Evolutionary conservation across 1,140 invertebrate genomes (phyloP), one percentile per base, ranked within the genome.

Genomic region (Apis laboriosa): DNA sequence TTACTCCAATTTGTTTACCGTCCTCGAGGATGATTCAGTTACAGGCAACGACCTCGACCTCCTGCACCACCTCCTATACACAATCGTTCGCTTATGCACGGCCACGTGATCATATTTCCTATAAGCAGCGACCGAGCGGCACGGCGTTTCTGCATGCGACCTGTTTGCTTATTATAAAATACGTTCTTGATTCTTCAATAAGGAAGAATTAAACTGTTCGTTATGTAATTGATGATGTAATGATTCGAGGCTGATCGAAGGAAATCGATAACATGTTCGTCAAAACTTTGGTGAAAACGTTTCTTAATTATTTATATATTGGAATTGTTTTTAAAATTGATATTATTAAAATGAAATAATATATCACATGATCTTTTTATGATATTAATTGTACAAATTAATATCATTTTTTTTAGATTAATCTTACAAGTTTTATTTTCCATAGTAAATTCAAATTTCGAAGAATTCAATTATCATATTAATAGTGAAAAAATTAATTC

Each of bases 1-100:
- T 87, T 88, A 88, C 86, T 85, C 75, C 79, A 88, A 88, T 88
- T 88, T 88, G 86, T 88, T 88, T 88, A 88, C 86, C 70, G 81
- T 88, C 86, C 63, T 55, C 75, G 68, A 70, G 67, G 61, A 82
- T 87, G 83, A 85, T 85, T 85, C 83, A 88, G 82, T 70, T 79
- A 78, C 83, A 79, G 64, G 63, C 87, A 86, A 84, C 74, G 86
- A 63, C 86, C 80, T 88, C 86, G 77, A 85, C 78, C 83, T 76
- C 49, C 75, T 85, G 58, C 75, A 74, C 64, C 55, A 72, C 61
- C 84, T 84, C 76, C 49, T 15, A 51, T 76, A 34, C 63, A 74
- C n/a, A 87, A 80, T 80, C 83, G 79, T 67, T 76, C 72, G 66
- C 67, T 82, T 53, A 51, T 76, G 61, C 67, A 63, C 63, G 5